Evolutionary conservation across 2,888 invertebrate genomes (phyloP).

Genomic region (Ganaspis brasiliensis): DNA sequence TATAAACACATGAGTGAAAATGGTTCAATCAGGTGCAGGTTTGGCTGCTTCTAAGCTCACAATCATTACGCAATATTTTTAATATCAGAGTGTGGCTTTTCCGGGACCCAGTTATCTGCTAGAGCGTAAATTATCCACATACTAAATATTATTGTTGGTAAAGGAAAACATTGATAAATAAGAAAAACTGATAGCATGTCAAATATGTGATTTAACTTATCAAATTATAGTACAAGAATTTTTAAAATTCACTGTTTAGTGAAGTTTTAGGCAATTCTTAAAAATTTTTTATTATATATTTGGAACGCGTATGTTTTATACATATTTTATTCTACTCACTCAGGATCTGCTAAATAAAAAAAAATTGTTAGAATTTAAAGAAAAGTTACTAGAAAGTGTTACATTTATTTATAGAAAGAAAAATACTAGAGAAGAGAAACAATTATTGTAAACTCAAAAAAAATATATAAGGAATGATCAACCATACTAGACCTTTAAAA

Average conservation of each 20-base stretch:
- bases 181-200: background rate
- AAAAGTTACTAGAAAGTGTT: too few species aligned
- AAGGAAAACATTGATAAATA: constrained; percentile 31
- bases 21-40: constrained; percentile 6
- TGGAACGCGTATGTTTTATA: too few species aligned
- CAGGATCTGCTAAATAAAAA: too few species aligned
- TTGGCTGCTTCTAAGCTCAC: background rate
- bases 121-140: constrained; percentile 49
- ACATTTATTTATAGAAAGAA: too few species aligned
- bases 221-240: constrained; percentile 18
- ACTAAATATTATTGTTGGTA: constrained; percentile 40
- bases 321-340: too few species aligned
- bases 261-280: too few species aligned
- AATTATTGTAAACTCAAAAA: too few species aligned
- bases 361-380: too few species aligned
- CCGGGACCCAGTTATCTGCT: constrained; percentile 46
- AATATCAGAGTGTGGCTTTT: constrained; percentile 18
- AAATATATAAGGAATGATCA: too few species aligned
- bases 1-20: background rate
- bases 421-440: too few species aligned
- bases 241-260: background rate
- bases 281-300: too few species aligned
- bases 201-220: background rate
- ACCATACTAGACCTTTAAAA: too few species aligned
- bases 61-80: constrained; percentile 4